Base-by-base conservation (phyloP, 2,797 vertebrate genomes). In the Cercopithecus hamlyni region DNA sequence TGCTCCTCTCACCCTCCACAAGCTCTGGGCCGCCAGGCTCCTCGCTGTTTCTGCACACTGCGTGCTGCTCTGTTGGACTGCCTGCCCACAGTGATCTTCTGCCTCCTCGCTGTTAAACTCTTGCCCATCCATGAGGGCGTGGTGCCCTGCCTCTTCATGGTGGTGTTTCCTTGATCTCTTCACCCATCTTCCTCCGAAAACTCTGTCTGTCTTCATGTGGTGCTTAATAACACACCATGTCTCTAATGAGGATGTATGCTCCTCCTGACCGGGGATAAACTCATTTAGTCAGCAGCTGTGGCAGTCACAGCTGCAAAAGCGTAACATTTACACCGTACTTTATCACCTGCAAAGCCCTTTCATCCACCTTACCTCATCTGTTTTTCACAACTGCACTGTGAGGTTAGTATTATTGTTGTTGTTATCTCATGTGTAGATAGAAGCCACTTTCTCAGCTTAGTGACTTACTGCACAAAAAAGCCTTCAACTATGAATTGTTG, bases 401-500 rank as follows among this genome's bases (percentile, higher is more conserved):
- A 85, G 64, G 43, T 81, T 19, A 7, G 58, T 70, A 20, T 41
- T 81, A 55, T 79, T 52, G 27, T 67, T 84, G 33, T 87, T 57
- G 19, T 80, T 48, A 58, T 90, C 73, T 93, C 4, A 4, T 55
- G 14, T 52, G 20, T 30, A 52, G 50, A 19, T 86, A 50, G 67
- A 87, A 86, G 22, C 19, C 27, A 26, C 22, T 19, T 22, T 45
- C 48, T 39, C 43, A 84, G 81, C 20, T 72, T 50, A 58, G 64
- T 58, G 80, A 77, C 39, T 95, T 95, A 70, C 15, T 92, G 39
- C 41, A 92, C 83, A 92, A 64, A 82, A 89, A 39, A 90, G 7
- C n/a, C 36, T 90, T 97, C 87, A 81, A 89, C 72, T 43, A 73
- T 83, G 36, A 89, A 89, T 84, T 91, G 79, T 84, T 89, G 79